Evolutionary conservation across 2,113 vertebrate species (phyloP).

Genomic region (Poeciliopsis turrubarensis): DNA sequence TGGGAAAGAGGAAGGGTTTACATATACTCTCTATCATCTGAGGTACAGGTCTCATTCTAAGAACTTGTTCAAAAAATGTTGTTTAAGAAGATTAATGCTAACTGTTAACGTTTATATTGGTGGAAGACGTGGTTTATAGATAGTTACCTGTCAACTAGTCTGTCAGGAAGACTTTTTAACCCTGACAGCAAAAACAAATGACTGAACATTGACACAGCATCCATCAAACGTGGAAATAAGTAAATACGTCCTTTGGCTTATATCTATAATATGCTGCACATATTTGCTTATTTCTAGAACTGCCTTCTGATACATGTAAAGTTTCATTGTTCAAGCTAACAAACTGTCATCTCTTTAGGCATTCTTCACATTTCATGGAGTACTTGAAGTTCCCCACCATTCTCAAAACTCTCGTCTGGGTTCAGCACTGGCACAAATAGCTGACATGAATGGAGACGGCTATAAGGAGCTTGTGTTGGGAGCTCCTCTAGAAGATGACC

Average conservation of each 20-base stretch:
- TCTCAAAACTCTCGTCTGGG: conserved; percentile 92
- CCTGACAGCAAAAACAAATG: not conserved
- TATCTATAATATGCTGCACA: not conserved
- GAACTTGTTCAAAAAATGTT: no score
- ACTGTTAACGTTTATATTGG: not conserved
- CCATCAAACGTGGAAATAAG: no score
- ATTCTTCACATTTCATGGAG: conserved; percentile 78
- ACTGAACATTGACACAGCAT: not conserved
- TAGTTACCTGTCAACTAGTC: not conserved
- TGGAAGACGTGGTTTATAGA: not conserved
- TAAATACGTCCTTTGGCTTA: no score
- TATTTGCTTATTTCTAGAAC: not conserved
- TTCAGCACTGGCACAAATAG: conserved; percentile 84
- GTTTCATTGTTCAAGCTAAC: not conserved
- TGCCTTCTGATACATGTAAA: not conserved
- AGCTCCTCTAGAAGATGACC: conserved; percentile 90
- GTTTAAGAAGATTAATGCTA: not conserved
- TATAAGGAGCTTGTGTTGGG: conserved; percentile 91
- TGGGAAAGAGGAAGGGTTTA: conserved; percentile 89
- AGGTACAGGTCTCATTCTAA: conserved; percentile 47
- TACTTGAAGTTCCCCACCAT: conserved; percentile 76
- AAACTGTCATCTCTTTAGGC: conserved; percentile 66
- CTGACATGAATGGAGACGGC: conserved; percentile 93
- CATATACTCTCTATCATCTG: conserved; percentile 80
- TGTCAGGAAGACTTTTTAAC: not conserved